Percentiles rank a stretch among this genome's conserved stretches.
Evolutionary conservation across 2,888 invertebrate species (phyloP).

Genomic region (Drosophila vallismaia): DNA sequence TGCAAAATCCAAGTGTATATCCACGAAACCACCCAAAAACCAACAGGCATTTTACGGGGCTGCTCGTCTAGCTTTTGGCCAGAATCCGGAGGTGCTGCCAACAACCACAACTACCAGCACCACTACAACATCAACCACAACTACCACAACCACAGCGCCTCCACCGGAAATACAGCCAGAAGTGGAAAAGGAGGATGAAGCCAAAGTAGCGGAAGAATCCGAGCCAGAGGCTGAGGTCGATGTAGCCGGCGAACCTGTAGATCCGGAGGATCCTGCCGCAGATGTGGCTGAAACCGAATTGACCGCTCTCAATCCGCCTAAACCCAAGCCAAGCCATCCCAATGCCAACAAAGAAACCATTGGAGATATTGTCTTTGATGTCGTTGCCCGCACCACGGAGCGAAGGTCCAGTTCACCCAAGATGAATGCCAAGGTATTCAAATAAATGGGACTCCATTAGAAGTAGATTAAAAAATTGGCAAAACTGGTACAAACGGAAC

Average conservation of each 20-base stretch:
- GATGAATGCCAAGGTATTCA: conserved; percentile 83
- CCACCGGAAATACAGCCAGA: conserved; percentile 56
- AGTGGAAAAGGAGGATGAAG: conserved; percentile 19
- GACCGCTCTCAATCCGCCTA: conserved; percentile 49
- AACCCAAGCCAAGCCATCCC: conserved; percentile 46
- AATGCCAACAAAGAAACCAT: conserved; percentile 79
- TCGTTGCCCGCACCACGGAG: conserved; percentile 75
- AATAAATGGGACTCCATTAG: not conserved
- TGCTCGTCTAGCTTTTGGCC: conserved; percentile 85
- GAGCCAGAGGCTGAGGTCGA: conserved; percentile 29
- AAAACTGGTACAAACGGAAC: conserved; percentile 12
- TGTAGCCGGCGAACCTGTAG: conserved; percentile 49
- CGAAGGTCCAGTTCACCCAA: conserved; percentile 75
- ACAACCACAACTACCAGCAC: conserved; percentile 76
- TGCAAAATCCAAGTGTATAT: conserved; percentile 75
- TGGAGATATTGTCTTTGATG: conserved; percentile 76
- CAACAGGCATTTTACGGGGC: conserved; percentile 87
- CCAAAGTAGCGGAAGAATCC: conserved; percentile 32
- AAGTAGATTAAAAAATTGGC: not conserved
- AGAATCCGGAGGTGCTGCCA: conserved; percentile 85
- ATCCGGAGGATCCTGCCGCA: conserved; percentile 26
- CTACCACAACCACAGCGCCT: conserved; percentile 57
- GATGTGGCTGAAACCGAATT: conserved; percentile 44
- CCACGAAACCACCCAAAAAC: conserved; percentile 74
- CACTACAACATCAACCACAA: conserved; percentile 56